Conservation (phyloP, 2,888 invertebrate species). For the Kuschelorhynchus macadamiae region DNA sequence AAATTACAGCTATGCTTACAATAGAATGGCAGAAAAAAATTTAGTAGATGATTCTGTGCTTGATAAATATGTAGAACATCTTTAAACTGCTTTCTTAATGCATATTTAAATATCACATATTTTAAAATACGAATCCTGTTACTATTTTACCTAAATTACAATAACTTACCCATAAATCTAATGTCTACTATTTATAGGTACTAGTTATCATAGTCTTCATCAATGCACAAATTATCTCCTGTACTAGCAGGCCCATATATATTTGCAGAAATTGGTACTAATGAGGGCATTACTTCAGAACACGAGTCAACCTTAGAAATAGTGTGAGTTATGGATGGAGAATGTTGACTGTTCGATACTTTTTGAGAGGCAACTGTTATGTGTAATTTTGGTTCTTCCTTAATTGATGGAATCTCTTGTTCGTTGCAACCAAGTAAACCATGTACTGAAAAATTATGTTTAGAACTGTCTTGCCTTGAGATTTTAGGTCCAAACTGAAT, state of each 20-base stretch:
- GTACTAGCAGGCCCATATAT: constrained; percentile 58
- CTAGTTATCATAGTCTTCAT: constrained; percentile 69
- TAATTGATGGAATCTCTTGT: background rate
- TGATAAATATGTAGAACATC: too few relatives aligned
- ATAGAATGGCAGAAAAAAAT: too few relatives aligned
- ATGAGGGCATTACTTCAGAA: constrained; percentile 60
- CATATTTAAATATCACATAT: too few relatives aligned
- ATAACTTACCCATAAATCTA: too few relatives aligned
- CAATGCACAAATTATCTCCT: constrained; percentile 67
- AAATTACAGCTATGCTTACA: too few relatives aligned
- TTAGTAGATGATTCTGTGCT: too few relatives aligned
- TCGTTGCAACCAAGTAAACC: constrained; percentile 54
- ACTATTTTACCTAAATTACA: too few relatives aligned
- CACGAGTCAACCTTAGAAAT: constrained; percentile 25
- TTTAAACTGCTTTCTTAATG: too few relatives aligned
- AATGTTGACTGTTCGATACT: constrained; percentile 57
- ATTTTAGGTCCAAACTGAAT: constrained; percentile 65
- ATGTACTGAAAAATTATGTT: constrained; percentile 60
- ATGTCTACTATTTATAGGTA: too few relatives aligned
- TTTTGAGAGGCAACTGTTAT: constrained; percentile 57
- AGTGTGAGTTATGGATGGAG: constrained; percentile 35
- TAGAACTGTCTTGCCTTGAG: constrained; percentile 57
- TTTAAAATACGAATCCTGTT: too few relatives aligned
- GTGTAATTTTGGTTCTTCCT: constrained; percentile 56
- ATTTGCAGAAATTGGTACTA: constrained; percentile 63